Percentiles rank a stretch among this genome's conserved stretches.
Conservation (phyloP, 2,113 vertebrate genomes). For the Amphilophus citrinellus region DNA sequence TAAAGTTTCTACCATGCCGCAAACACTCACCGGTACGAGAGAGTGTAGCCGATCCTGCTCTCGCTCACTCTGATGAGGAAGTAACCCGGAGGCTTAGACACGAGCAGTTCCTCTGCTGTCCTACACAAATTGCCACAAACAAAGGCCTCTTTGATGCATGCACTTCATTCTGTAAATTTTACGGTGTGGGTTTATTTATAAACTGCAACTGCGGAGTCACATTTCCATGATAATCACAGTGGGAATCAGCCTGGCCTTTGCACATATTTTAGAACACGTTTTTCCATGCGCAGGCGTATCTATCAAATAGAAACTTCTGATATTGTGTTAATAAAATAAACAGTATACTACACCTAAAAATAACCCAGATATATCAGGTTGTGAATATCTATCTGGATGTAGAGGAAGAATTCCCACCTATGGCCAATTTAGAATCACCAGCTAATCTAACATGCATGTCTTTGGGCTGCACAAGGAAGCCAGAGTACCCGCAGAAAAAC, state of each 20-base stretch:
- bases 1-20: neutral
- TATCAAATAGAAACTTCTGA: neutral
- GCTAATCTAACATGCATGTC: neutral
- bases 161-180: neutral
- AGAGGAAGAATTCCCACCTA: neutral
- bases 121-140: constrained; percentile 66
- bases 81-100: constrained; percentile 76
- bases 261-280: rapidly evolving
- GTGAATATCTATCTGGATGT: neutral
- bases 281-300: neutral
- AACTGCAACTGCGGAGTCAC: neutral
- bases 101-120: constrained; percentile 81
- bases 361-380: neutral
- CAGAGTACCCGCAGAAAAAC: neutral
- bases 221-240: neutral
- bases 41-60: constrained; percentile 86
- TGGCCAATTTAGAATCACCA: neutral
- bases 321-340: neutral
- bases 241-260: neutral
- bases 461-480: neutral
- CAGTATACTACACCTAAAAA: neutral
- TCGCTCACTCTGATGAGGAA: constrained; percentile 88
- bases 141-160: constrained; percentile 10
- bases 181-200: neutral
- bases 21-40: constrained; percentile 84